These are phyloP conservation scores for Chroicocephalus ridibundus DNA, from an alignment of 2,113 vertebrate genomes.

Conservation along the genomic window DNA sequence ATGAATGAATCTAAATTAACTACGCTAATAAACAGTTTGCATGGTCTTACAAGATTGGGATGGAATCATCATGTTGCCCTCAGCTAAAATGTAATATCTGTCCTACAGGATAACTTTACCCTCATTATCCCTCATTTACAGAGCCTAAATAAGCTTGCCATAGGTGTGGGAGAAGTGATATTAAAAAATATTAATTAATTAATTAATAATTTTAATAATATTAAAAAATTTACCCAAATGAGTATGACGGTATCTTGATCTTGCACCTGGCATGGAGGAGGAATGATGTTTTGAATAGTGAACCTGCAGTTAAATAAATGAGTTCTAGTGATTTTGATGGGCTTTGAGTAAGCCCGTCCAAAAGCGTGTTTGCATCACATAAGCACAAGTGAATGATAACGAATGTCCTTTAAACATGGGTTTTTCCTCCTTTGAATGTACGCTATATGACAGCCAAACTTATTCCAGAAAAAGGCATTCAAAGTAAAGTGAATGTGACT, in stretches of 20 bases:
- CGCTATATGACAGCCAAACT: neutral
- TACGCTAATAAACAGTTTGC: neutral
- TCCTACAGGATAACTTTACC: neutral
- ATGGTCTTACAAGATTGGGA: neutral
- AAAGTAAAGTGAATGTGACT: neutral
- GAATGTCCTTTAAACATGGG: fast-evolving
- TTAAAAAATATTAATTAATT: neutral
- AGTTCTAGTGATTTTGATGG: neutral
- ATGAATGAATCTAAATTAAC: neutral
- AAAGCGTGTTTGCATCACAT: neutral
- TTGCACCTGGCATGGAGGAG: neutral
- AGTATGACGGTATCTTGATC: neutral
- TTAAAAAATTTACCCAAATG: neutral
- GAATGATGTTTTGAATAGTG: neutral
- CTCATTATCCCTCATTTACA: neutral
- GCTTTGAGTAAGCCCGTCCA: neutral
- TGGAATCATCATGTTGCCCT: neutral
- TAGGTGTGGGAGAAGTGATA: neutral
- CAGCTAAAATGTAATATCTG: neutral
- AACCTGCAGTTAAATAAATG: neutral
- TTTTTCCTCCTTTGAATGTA: neutral
- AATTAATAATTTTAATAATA: neutral
- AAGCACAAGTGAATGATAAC: neutral
- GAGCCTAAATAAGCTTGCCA: neutral
- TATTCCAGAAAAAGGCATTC: neutral